Percentiles rank a stretch among this genome's conserved stretches.
Evolutionary conservation across 1,140 invertebrate genomes (phyloP).

Genomic region (Paraescarpia echinospica): DNA sequence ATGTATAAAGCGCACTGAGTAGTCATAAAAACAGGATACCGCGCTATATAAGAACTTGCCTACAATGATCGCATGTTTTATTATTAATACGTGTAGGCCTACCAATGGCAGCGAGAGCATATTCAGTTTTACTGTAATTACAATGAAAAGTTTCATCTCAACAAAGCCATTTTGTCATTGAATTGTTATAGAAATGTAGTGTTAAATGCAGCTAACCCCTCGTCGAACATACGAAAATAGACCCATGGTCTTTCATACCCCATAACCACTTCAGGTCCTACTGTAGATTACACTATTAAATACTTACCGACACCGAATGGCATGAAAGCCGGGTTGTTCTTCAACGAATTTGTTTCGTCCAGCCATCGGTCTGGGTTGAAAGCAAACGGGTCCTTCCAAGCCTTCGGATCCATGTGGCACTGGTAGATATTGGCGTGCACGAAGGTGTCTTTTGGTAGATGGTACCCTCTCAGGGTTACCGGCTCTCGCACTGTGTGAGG

Average conservation of each 20-base stretch:
- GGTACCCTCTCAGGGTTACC: conserved; percentile 51
- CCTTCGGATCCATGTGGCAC: conserved; percentile 28
- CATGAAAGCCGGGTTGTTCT: not conserved
- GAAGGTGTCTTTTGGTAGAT: conserved; percentile 75
- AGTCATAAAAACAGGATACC: too few relatives aligned
- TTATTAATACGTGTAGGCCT: not conserved
- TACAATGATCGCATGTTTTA: too few relatives aligned
- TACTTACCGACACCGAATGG: not conserved
- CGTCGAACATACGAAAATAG: not conserved
- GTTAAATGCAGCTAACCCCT: not conserved
- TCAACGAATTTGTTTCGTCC: conserved; percentile 17
- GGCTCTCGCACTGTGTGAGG: not conserved
- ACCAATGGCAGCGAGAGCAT: not conserved
- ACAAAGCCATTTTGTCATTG: not conserved
- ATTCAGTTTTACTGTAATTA: not conserved
- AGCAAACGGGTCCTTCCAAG: conserved; percentile 31
- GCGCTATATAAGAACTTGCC: too few relatives aligned
- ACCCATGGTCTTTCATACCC: too few relatives aligned
- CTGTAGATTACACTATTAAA: not conserved
- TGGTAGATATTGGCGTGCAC: conserved; percentile 20
- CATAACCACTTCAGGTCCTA: not conserved
- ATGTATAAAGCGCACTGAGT: too few relatives aligned
- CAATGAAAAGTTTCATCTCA: not conserved
- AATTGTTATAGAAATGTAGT: not conserved
- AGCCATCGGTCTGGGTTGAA: conserved; percentile 29